Evolutionary conservation across 2,888 invertebrate species (phyloP).

Genomic region (Mechanitis messenoides): DNA sequence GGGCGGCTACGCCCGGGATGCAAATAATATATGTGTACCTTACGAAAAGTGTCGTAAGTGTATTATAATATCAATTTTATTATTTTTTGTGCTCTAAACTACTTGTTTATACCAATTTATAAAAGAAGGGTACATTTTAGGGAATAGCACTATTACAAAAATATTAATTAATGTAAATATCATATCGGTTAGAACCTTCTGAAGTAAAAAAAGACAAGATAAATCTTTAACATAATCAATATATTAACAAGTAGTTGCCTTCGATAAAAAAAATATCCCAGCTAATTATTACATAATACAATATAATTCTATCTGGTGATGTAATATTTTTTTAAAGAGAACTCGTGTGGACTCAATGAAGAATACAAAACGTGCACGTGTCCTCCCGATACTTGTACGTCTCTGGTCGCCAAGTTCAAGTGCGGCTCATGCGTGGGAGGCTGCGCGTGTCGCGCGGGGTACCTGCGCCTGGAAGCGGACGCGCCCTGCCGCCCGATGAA

Average conservation of each 20-base stretch:
- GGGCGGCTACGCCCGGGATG: slow-evolving; percentile 38
- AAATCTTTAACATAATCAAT: no score
- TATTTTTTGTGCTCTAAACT: no score
- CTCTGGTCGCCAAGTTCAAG: slow-evolving; percentile 28
- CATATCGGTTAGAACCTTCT: no score
- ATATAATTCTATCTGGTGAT: no score
- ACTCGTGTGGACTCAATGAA: slow-evolving; percentile 32
- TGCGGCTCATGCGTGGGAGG: slow-evolving; percentile 32
- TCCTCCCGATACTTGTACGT: slow-evolving; percentile 36
- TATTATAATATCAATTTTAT: neutral
- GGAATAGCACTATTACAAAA: no score
- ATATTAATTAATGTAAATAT: no score
- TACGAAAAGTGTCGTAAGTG: slow-evolving; percentile 20
- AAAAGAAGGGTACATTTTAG: no score
- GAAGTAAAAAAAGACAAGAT: no score
- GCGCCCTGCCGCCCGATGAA: slow-evolving; percentile 26
- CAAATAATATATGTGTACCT: slow-evolving; percentile 33
- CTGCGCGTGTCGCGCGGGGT: slow-evolving; percentile 35
- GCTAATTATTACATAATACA: no score
- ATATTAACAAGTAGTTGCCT: no score
- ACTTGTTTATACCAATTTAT: no score
- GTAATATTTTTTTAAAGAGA: slow-evolving; percentile 11
- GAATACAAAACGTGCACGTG: slow-evolving; percentile 34
- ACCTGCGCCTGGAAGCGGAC: slow-evolving; percentile 18
- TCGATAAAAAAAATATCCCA: no score